Percentiles rank a stretch among this genome's conserved stretches.
Evolutionary conservation across 2,797 vertebrate genomes (phyloP).

Genomic region (Artibeus jamaicensis): DNA sequence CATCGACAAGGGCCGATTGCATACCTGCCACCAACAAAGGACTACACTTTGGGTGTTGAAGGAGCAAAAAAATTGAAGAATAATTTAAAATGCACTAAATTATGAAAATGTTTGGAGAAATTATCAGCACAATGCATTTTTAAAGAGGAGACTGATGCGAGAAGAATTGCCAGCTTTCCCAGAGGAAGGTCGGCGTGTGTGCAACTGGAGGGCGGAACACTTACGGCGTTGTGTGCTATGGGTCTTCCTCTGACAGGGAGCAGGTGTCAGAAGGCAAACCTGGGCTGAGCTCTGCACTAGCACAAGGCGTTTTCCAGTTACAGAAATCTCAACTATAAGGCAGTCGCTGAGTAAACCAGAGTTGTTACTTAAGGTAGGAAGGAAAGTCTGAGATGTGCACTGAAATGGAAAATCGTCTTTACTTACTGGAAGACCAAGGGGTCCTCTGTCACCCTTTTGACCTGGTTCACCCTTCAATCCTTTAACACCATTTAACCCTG

Average conservation of each 20-base stretch:
- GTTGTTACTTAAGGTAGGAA: conserved; percentile 78
- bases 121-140: not conserved
- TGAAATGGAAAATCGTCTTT: conserved; percentile 84
- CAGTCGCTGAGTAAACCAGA: conserved; percentile 77
- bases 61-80: not conserved
- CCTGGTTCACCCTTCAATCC: conserved; percentile 96
- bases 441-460: conserved; percentile 99
- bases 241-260: conserved; percentile 44
- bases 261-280: conserved; percentile 59
- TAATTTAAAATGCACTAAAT: not conserved
- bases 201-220: conserved; percentile 51
- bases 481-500: conserved; percentile 96
- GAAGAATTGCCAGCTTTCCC: not conserved
- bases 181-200: conserved; percentile 32
- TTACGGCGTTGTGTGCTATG: conserved; percentile 40
- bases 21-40: conserved; percentile 53
- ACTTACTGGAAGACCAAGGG: conserved; percentile 99
- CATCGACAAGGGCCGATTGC: conserved; percentile 36
- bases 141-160: not conserved
- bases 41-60: not conserved
- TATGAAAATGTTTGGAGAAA: not conserved
- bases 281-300: conserved; percentile 65
- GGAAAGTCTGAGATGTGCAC: conserved; percentile 81
- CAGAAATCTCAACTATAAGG: not conserved
- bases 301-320: not conserved